Conservation (phyloP, 2,888 invertebrate species). For the Leucania comma region DNA sequence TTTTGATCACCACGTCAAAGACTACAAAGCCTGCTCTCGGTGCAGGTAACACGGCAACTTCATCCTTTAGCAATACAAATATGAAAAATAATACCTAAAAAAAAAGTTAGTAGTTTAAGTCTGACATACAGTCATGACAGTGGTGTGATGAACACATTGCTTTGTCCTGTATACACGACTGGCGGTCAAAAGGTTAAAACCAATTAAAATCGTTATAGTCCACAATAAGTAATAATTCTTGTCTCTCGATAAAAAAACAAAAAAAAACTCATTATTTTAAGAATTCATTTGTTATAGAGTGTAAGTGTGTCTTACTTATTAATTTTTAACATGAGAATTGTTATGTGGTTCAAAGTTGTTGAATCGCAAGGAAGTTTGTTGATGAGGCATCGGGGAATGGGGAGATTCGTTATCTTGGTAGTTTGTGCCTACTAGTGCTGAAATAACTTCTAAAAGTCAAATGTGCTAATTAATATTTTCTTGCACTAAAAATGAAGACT, state of each 20-base stretch:
- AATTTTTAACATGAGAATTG: conserved; percentile 43
- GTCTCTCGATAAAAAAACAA: not conserved
- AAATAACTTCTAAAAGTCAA: conserved; percentile 2
- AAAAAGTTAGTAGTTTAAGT: too few species aligned
- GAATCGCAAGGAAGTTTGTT: conserved; percentile 48
- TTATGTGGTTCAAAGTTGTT: conserved; percentile 51
- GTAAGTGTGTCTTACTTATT: conserved; percentile 67
- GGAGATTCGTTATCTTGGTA: conserved; percentile 59
- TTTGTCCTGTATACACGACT: too few species aligned
- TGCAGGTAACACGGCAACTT: too few species aligned
- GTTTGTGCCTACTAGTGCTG: conserved; percentile 8
- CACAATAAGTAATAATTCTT: not conserved
- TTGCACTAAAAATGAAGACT: conserved; percentile 6
- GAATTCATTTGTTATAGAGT: conserved; percentile 74
- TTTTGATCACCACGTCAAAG: too few species aligned
- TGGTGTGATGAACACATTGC: too few species aligned
- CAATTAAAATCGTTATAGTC: not conserved
- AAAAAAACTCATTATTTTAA: conserved; percentile 63
- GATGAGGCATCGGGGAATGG: conserved; percentile 42
- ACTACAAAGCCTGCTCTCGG: too few species aligned
- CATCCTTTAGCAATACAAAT: too few species aligned
- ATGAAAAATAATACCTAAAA: too few species aligned
- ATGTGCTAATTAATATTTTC: conserved; percentile 1
- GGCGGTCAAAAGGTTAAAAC: not conserved
- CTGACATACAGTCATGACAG: too few species aligned